Base-by-base conservation (phyloP, 2,888 invertebrate species). In the Drosophila birchii region DNA sequence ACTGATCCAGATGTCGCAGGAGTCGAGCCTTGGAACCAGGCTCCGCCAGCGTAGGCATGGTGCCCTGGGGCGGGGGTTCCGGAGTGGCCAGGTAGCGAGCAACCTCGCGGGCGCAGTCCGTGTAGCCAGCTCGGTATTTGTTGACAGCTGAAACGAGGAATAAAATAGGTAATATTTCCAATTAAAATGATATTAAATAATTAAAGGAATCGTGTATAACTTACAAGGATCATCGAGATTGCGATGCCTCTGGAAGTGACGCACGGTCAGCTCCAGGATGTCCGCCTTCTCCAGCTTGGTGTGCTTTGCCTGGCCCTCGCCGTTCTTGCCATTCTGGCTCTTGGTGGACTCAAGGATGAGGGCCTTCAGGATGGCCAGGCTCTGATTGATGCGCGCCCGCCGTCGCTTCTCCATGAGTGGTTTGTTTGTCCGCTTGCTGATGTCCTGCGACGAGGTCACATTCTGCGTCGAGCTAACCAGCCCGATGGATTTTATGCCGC, bases 231-330 rank as follows among this genome's bases (percentile, higher is more conserved):
- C 94, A 78, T 95, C 95, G 39, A 95, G 92, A 78, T 95, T 95
- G 77, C 96, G 94, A 90, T 96, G 96, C 79, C 95, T 92, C 91
- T 96, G 96, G 78, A 97, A 94, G 92, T 97, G 96, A 68, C 96
- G 94, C 56, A 97, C 97, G 3, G 97, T 96, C 91, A 97, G 94
- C 92, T 97, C 97, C 75, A 97, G 92, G 81, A 97, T 97, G 92
- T 97, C 97, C 18, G 92, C 92, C 91, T 97, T 97, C 92, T 97
- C 97, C 91, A 97, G 93, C 92, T 97, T 97, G 74, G 96, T 95
- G 91, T 96, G 96, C 89, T 95, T 95, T 16, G 95, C 91, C 78
- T 95, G 93, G 93, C 95, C 85, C 93, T 93, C 91, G 3, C 84
- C 80, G 14, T 89, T 90, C 79, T 93, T 93, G 61, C 92, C 88